Base-by-base conservation (phyloP, 2,888 invertebrate genomes). In the Drosophila falleni region DNA sequence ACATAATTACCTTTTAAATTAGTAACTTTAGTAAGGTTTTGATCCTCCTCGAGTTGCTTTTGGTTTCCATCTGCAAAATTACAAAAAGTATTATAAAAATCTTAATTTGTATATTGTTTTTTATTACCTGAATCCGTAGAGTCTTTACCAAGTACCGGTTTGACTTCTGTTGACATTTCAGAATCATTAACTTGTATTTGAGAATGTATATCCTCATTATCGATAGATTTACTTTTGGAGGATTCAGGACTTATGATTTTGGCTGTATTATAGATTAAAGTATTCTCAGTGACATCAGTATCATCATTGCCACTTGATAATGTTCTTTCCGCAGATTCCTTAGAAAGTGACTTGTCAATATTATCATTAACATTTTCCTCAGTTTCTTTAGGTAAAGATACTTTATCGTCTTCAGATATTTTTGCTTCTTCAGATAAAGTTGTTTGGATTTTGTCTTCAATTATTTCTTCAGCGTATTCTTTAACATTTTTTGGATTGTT, bases 1-100 rank as follows among this genome's bases (percentile, higher is more conserved):
- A 19, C n/a, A 0, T 33, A 26, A 33, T 58, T 41, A 73, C 73
- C 3, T 26, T 23, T 19, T 26, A 5, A 19, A 3, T 35, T 13
- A 1, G 8, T 1, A 3, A 0, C 6, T 26, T 37, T 15, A 26
- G 1, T 6, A 10, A 6, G n/a, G 0, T 2, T 19, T 8, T 26
- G 42, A 10, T 19, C 37, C n/a, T 9, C n/a, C 4, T 42, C 23
- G 1, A 11, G 1, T 0, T 23, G 13, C 2, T 5, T 15, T 0
- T 10, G 10, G 1, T 5, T 9, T 4, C 1, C 46, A 26, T 56
- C 70, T 71, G 9, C 1, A 47, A 53, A 42, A 37, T 33, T 11
- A 44, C 6, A 3, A 0, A 29, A 11, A n/a, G 10, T 23, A 5
- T 8, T 0, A 1, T 19, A 0, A 26, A n/a, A n/a, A 16, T 16